phyloP scores from a whole-genome alignment of 2,797 vertebrate species.

The Cynodonichthys magdalenae region DNA sequence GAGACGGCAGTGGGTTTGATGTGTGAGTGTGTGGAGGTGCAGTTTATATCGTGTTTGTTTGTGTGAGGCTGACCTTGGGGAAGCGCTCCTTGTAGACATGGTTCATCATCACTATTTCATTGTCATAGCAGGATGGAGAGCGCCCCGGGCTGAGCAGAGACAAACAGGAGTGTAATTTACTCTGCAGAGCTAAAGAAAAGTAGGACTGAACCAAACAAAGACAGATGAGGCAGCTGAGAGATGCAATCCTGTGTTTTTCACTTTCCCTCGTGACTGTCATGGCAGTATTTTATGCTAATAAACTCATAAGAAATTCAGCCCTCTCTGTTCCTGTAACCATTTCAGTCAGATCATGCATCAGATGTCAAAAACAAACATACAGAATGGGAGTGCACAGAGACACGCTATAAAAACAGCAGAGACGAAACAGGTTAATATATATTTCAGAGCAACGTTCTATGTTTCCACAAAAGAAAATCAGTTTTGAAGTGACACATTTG shows the following conservation, averaged over 20 bases:
- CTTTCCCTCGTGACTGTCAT: slow-evolving; percentile 13
- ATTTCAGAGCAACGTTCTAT: not conserved
- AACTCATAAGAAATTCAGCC: slow-evolving; percentile 32
- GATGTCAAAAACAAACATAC: slow-evolving; percentile 9
- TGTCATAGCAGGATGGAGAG: slow-evolving; percentile 89
- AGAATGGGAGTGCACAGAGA: not conserved
- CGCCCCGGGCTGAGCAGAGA: slow-evolving; percentile 80
- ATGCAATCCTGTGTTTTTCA: not conserved
- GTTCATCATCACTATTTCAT: slow-evolving; percentile 97
- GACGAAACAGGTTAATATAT: not conserved
- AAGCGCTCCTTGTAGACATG: slow-evolving; percentile 96
- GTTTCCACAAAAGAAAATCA: slow-evolving; percentile 15
- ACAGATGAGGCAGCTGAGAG: slow-evolving; percentile 14
- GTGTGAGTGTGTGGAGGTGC: slow-evolving; percentile 3
- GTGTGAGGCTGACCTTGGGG: slow-evolving; percentile 86
- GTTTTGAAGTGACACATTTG: slow-evolving; percentile 15
- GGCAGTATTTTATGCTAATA: slow-evolving; percentile 48
- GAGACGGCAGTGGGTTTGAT: slow-evolving; percentile 9
- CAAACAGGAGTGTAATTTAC: slow-evolving; percentile 57
- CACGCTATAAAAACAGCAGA: not conserved
- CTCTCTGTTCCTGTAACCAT: slow-evolving; percentile 35
- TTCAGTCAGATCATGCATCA: slow-evolving; percentile 13
- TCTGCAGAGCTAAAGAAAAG: not conserved
- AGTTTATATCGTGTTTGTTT: slow-evolving; percentile 46
- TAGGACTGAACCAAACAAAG: slow-evolving; percentile 7